These are phyloP conservation scores for Synodontis membranacea DNA, from an alignment of 2,113 vertebrate species.

Conservation along the genomic window DNA sequence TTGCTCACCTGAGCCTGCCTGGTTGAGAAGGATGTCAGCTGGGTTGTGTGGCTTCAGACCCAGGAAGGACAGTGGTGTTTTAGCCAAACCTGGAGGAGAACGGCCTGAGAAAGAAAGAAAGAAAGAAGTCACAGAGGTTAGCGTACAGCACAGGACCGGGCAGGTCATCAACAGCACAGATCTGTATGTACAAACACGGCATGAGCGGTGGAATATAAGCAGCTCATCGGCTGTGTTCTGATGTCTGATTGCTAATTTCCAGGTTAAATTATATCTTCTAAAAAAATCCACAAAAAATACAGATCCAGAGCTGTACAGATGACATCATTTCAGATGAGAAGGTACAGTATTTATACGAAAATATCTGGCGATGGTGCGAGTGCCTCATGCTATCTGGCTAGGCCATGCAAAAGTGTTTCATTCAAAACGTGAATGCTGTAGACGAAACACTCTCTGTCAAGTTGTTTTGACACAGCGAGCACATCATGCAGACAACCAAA, in stretches of 20 bases:
- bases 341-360: slow-evolving; percentile 21
- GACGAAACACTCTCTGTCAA: slow-evolving; percentile 32
- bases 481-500: slow-evolving; percentile 46
- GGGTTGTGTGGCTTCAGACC: slow-evolving; percentile 97
- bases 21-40: slow-evolving; percentile 86
- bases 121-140: neutral
- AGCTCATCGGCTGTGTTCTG: neutral
- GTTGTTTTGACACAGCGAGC: slow-evolving; percentile 18
- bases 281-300: slow-evolving; percentile 23
- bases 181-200: slow-evolving; percentile 31
- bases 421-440: slow-evolving; percentile 26
- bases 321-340: neutral
- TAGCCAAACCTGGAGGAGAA: slow-evolving; percentile 92
- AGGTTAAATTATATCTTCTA: neutral
- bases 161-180: slow-evolving; percentile 57
- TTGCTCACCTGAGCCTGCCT: slow-evolving; percentile 84
- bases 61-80: slow-evolving; percentile 92
- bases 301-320: slow-evolving; percentile 63
- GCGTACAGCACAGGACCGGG: neutral
- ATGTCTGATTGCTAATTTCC: slow-evolving; percentile 10
- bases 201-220: neutral
- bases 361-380: slow-evolving; percentile 47
- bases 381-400: slow-evolving; percentile 65
- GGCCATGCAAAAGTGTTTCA: slow-evolving; percentile 51
- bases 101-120: slow-evolving; percentile 72